Percentiles rank a stretch among this genome's conserved stretches.
Evolutionary conservation across 37 sponge, comb jelly and placozoan species (phyloP).

Genomic region (Hormiphora californensis): DNA sequence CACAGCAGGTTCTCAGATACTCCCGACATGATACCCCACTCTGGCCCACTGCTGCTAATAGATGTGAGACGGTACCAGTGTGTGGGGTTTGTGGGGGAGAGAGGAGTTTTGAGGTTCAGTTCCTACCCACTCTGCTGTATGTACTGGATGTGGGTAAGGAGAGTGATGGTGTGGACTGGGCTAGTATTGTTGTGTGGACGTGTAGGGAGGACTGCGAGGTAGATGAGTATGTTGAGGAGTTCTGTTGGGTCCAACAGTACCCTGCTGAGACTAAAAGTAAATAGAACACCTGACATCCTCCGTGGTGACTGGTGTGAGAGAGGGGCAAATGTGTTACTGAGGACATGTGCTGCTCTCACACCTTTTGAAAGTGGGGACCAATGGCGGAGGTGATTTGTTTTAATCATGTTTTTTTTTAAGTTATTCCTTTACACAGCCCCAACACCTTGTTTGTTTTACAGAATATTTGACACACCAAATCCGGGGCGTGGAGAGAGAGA

Average conservation of each 20-base stretch:
- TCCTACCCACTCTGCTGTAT: slow-evolving; percentile 30
- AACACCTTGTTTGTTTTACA: no score
- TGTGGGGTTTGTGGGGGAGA: not conserved
- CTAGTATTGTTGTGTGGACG: slow-evolving; percentile 5
- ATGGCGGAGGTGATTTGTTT: no score
- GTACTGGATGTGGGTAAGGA: not conserved
- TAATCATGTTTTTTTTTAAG: no score
- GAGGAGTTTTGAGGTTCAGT: slow-evolving; percentile 21
- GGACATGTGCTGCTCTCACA: no score
- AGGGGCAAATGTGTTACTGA: no score
- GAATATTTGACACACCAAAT: no score
- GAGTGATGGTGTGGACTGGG: slow-evolving; percentile 31
- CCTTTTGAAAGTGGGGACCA: no score
- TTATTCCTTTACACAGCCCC: no score
- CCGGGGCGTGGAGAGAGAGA: no score
- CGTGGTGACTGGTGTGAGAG: no score
- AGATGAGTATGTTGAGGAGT: slow-evolving; percentile 35
- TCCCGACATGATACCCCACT: slow-evolving; percentile 35
- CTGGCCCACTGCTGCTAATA: not conserved
- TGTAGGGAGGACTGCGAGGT: slow-evolving; percentile 27
- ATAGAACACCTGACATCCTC: no score
- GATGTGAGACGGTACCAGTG: not conserved
- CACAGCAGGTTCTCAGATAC: not conserved
- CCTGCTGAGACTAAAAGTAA: no score
- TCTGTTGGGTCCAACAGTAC: slow-evolving; percentile 7